Percentiles rank a stretch among this genome's conserved stretches.
These are phyloP conservation scores for Mustela nigripes DNA, from an alignment of 2,113 vertebrate species.

Conservation along the genomic window DNA sequence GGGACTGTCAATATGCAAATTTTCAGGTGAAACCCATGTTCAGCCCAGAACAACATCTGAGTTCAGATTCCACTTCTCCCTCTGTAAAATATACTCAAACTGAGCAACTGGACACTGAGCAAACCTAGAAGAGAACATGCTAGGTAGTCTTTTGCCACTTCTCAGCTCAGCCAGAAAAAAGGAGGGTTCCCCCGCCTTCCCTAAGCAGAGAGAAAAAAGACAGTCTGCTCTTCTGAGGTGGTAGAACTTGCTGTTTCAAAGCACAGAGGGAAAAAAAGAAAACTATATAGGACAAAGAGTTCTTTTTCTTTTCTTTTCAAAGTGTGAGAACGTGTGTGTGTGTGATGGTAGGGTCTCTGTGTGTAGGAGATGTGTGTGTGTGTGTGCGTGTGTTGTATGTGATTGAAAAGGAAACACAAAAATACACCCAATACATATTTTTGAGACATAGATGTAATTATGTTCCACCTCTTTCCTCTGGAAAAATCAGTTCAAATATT, in stretches of 20 bases:
- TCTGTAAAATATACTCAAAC: neutral
- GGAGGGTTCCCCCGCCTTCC: neutral
- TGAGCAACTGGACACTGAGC: neutral
- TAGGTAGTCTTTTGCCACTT: neutral
- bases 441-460: neutral
- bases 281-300: neutral
- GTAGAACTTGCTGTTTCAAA: neutral
- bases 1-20: neutral
- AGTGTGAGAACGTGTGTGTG: neutral
- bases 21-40: neutral
- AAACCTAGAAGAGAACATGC: neutral
- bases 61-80: neutral
- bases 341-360: neutral
- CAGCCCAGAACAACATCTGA: neutral
- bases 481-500: neutral
- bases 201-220: neutral
- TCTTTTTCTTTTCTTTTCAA: neutral
- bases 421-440: neutral
- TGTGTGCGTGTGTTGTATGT: neutral
- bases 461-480: neutral
- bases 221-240: neutral
- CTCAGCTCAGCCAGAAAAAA: neutral
- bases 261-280: neutral
- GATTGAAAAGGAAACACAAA: neutral
- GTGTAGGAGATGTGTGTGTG: neutral